Conservation (phyloP, 2,113 vertebrate genomes). For the Stegastes partitus region DNA sequence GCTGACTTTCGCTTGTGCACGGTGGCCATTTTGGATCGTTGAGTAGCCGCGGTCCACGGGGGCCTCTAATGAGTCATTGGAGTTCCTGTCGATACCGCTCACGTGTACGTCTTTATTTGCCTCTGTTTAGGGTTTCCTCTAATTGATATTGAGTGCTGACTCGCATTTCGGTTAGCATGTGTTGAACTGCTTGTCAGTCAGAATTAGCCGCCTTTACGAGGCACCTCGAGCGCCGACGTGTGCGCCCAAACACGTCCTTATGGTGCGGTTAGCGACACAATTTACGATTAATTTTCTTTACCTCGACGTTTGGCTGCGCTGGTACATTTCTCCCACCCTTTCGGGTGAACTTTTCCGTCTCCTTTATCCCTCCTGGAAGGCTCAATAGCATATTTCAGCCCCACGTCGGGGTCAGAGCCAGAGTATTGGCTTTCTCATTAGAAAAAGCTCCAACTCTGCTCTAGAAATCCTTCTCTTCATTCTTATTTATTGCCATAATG, state of each 20-base stretch:
- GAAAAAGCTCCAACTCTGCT: constrained; percentile 40
- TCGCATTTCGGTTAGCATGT: constrained; percentile 33
- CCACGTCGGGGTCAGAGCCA: constrained; percentile 40
- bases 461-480: constrained; percentile 30
- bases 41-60: constrained; percentile 39
- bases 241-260: constrained; percentile 25
- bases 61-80: constrained; percentile 60
- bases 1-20: constrained; percentile 26
- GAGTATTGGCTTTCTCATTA: constrained; percentile 71
- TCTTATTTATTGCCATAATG: constrained; percentile 57
- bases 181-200: constrained; percentile 59
- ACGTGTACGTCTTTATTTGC: constrained; percentile 38
- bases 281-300: constrained; percentile 65
- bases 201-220: constrained; percentile 50
- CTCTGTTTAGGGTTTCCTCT: constrained; percentile 63
- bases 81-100: constrained; percentile 57
- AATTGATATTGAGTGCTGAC: constrained; percentile 74
- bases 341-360: constrained; percentile 50
- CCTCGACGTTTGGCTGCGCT: constrained; percentile 43
- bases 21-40: constrained; percentile 43
- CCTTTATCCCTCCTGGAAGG: constrained; percentile 60
- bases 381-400: constrained; percentile 56
- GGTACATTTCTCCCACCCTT: constrained; percentile 43
- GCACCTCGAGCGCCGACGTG: constrained; percentile 14
- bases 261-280: constrained; percentile 39